These are phyloP conservation scores for Microcebus jonahi DNA, from an alignment of 2,113 vertebrate species.

Conservation along the genomic window DNA sequence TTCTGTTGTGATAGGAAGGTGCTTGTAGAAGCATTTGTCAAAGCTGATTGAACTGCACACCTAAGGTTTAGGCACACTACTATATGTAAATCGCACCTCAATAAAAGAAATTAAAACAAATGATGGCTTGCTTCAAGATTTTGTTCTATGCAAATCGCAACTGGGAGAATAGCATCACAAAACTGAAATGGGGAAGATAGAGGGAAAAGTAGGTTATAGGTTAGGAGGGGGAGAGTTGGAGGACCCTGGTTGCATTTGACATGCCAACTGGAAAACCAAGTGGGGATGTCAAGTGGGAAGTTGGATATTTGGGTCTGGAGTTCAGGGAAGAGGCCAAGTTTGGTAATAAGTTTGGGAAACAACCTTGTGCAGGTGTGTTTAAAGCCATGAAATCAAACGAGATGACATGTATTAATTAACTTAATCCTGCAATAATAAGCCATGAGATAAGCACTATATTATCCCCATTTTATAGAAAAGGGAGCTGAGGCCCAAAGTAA, in stretches of 20 bases:
- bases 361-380: background rate
- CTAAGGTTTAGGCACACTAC: background rate
- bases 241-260: background rate
- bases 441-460: background rate
- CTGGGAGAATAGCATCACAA: fast-evolving
- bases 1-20: background rate
- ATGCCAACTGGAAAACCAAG: background rate
- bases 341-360: background rate
- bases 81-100: background rate
- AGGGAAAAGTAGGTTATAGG: background rate
- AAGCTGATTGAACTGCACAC: background rate
- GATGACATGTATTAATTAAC: background rate
- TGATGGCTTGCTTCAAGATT: background rate
- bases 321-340: background rate
- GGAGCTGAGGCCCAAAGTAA: background rate
- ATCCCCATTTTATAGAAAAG: background rate
- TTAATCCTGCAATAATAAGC: background rate
- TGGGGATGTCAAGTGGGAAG: background rate
- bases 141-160: background rate
- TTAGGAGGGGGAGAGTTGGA: background rate
- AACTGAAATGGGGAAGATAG: background rate
- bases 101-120: background rate
- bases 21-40: background rate
- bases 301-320: background rate
- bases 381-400: background rate